phyloP scores from a whole-genome alignment of 2,797 vertebrate genomes.

The Octomys mimax region DNA sequence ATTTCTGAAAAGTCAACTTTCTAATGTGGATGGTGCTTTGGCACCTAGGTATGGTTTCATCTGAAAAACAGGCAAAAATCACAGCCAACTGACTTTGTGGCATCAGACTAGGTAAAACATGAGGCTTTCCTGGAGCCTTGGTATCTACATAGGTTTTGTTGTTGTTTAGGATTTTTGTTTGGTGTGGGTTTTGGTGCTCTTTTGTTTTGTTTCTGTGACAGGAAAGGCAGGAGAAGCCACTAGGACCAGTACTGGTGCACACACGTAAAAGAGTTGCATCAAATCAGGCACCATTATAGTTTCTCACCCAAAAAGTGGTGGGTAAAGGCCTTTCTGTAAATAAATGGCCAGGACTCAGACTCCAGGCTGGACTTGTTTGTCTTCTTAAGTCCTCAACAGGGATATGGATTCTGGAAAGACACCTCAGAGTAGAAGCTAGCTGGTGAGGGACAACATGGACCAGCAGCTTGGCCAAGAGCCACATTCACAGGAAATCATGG shows the following conservation, averaged over 20 bases:
- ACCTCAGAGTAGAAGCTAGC: background rate
- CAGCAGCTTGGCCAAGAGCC: background rate
- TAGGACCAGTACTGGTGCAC: no score
- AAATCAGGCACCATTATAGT: fast-evolving
- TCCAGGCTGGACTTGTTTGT: background rate
- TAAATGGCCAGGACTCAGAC: background rate
- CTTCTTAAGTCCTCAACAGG: background rate
- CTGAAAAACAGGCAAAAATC: background rate
- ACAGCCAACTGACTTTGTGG: background rate
- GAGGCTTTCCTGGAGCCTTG: background rate
- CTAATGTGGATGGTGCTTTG: background rate
- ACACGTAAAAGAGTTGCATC: background rate
- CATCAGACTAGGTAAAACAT: background rate
- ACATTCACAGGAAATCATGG: background rate
- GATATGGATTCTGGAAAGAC: background rate
- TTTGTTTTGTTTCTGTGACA: background rate
- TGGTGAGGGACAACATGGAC: background rate
- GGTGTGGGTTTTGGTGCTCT: no score
- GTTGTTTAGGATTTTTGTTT: background rate
- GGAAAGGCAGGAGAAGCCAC: background rate
- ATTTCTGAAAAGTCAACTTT: constrained; percentile 26
- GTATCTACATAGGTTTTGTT: background rate
- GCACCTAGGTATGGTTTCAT: background rate
- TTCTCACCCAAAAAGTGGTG: background rate
- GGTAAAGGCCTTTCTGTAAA: background rate